Evolutionary conservation across 2,888 invertebrate genomes (phyloP), one percentile per base, ranked within the genome.

Genomic region (Pyrrhia umbra): DNA sequence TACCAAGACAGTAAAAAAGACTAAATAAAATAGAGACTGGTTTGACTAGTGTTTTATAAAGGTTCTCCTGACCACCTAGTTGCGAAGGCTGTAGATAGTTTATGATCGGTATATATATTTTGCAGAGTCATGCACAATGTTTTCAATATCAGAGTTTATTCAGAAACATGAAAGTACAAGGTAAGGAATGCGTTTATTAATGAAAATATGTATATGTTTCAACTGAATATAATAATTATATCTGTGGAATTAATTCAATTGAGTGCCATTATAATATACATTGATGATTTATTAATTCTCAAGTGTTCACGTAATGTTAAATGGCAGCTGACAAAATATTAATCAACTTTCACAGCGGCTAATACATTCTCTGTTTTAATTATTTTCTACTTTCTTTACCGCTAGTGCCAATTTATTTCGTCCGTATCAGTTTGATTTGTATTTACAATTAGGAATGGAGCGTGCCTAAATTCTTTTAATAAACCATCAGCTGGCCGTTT

Each of bases 261-360:
- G n/a, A 39, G 16, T 42, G 13, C 51, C 34, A 34, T 62, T 67
- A 34, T 62, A 16, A 40, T 46, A n/a, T 18, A 8, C 62, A 47
- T 51, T 18, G 25, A 47, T 34, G 50, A 46, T 34, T 46, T 25
- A 51, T 40, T 25, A 47, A 43, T 51, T 34, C 13, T 46, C 4
- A 27, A 43, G 25, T 56, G 50, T 57, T 69, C 68, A 73, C 61
- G 68, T 52, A 64, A 77, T n/a, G 43, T 40, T 54, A 18, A 63
- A 16, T 45, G 51, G 40, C 40, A 30, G 42, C 27, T 85, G 83
- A 83, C 82, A 82, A 84, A 81, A 80, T 69, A 79, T 45, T 46
- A 34, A 30, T 81, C 74, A 78, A 86, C 87, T 88, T 88, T 88
- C 87, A 82, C 83, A 74, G 75, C 68, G 65, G 68, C 61, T 45